Base-by-base conservation (phyloP, 2,113 vertebrate species). In the Actinemys pallida region DNA sequence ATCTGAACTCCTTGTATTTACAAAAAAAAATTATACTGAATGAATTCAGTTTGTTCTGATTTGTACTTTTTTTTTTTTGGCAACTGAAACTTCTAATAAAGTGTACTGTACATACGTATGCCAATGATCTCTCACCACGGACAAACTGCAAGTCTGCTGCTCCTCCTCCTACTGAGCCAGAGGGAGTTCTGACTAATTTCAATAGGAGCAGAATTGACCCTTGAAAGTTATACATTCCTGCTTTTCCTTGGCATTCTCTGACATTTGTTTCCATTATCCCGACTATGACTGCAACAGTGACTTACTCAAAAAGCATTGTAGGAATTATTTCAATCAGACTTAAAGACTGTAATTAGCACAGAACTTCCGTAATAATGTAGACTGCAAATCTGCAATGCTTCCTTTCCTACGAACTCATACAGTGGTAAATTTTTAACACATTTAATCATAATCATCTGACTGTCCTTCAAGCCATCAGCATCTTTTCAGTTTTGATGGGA, bases 11-110 rank as follows among this genome's bases (percentile, higher is more conserved):
- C 31, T 50, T 14, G 50, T 59, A 45, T 76, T 76, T 45, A 76
- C 39, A 91, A 95, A 95, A n/a, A 93, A 88, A 96, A 57, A 75
- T 10, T 6, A 31, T 7, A 83, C 22, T 53, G 59, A 90, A 75
- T 6, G 90, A 92, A 87, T 79, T 3, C 0, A 87, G 57, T 52
- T 69, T n/a, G 42, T 57, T 88, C 9, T 94, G 52, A 39, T 76
- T 45, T 76, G 52, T 75, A 27, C 81, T 79, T 90, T 86, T 5
- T n/a, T 94, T 50, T 5, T 93, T 92, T 94, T 29, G 29, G 11
- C 57, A 62, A n/a, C 31, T 19, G 8, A 19, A n/a, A 19, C 62
- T n/a, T 94, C 59, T 82, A 84, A 54, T 25, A 59, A 75, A 42
- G 69, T 76, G 22, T 45, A 20, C 22, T 42, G 79, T 25, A 84